These are phyloP conservation scores for Hoplodrina ambigua DNA, from an alignment of 2,888 invertebrate genomes.

Conservation along the genomic window DNA sequence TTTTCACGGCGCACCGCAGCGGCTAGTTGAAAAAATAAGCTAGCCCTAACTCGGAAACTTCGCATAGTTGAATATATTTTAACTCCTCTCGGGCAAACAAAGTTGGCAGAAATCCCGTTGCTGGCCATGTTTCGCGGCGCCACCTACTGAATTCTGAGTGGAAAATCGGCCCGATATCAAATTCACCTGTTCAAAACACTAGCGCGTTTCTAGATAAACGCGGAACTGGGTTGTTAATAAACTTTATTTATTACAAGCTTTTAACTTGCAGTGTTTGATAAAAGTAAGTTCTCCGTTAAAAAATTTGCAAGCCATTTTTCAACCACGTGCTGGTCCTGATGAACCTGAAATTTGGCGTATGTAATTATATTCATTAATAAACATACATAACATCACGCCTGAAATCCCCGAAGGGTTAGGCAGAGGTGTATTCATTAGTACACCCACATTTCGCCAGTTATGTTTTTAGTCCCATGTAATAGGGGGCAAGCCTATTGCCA, in stretches of 20 bases:
- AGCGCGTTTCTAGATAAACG: constrained; percentile 18
- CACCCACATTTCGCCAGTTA: too few species aligned
- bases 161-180: constrained; percentile 42
- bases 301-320: too few species aligned
- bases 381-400: too few species aligned
- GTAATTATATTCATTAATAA: too few species aligned
- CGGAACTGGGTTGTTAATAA: constrained; percentile 15
- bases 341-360: too few species aligned
- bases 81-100: constrained; percentile 65
- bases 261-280: too few species aligned
- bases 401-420: too few species aligned
- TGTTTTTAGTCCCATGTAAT: too few species aligned
- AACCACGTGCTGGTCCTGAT: too few species aligned
- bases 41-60: constrained; percentile 62
- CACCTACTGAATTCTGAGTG: constrained; percentile 45
- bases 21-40: constrained; percentile 78
- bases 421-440: too few species aligned
- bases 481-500: too few species aligned
- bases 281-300: too few species aligned
- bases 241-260: constrained; percentile 26
- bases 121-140: constrained; percentile 34
- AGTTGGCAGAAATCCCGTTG: constrained; percentile 60
- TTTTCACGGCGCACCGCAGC: constrained; percentile 71
- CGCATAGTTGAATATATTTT: constrained; percentile 71
- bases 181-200: constrained; percentile 45